Conservation (phyloP, 2,113 vertebrate species). For the Urocynchramus pylzowi region DNA sequence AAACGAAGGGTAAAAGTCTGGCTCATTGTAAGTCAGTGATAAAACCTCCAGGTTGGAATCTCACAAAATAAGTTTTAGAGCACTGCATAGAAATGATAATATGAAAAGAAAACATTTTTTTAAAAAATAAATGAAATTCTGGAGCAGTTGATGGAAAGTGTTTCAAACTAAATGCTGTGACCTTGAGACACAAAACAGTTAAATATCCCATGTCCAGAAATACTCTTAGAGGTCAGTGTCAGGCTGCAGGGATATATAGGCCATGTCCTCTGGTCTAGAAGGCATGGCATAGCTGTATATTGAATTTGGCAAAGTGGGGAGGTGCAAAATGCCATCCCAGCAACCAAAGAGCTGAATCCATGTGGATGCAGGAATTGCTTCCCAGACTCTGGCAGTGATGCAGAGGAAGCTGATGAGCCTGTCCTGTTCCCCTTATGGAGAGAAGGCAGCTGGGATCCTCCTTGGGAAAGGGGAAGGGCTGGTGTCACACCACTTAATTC, state of each 20-base stretch:
- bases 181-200: not conserved
- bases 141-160: not conserved
- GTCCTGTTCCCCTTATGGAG: rapidly evolving
- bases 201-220: not conserved
- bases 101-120: not conserved
- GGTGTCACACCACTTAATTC: not conserved
- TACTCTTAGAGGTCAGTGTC: not conserved
- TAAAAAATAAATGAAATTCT: not conserved
- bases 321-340: not conserved
- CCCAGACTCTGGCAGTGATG: not conserved
- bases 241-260: not conserved
- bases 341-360: not conserved
- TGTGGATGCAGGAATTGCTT: rapidly evolving
- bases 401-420: not conserved
- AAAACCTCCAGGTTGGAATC: not conserved
- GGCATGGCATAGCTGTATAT: rapidly evolving
- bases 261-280: not conserved
- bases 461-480: not conserved
- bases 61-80: not conserved
- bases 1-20: not conserved
- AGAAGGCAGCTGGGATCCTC: not conserved
- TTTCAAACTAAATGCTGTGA: not conserved
- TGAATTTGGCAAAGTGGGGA: not conserved
- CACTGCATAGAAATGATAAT: not conserved
- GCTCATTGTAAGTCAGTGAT: not conserved